These are phyloP conservation scores for Coreoperca whiteheadi DNA, from an alignment of 2,113 vertebrate species.

Conservation along the genomic window DNA sequence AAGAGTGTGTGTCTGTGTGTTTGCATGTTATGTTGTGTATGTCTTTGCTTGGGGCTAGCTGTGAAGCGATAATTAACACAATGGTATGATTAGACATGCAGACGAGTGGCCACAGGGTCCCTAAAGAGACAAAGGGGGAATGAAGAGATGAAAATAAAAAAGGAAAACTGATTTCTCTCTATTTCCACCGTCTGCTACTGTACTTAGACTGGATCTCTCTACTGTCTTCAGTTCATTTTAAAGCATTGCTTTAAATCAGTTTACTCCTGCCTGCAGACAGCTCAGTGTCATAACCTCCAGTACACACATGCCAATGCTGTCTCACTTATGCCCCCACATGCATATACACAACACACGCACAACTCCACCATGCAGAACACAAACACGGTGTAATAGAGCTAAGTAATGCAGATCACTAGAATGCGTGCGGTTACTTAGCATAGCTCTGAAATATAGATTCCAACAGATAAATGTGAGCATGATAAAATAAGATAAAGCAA, in stretches of 20 bases:
- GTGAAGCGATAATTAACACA: slow-evolving; percentile 78
- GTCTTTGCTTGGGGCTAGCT: slow-evolving; percentile 59
- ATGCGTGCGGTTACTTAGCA: background rate
- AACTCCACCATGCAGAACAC: slow-evolving; percentile 29
- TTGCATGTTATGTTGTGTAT: slow-evolving; percentile 42
- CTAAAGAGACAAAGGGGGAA: slow-evolving; percentile 56
- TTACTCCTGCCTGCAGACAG: slow-evolving; percentile 52
- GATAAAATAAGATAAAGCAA: slow-evolving; percentile 19
- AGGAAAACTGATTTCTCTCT: slow-evolving; percentile 35
- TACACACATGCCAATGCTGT: slow-evolving; percentile 21
- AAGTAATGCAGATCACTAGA: slow-evolving; percentile 13
- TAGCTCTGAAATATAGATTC: background rate
- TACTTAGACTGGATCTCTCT: slow-evolving; percentile 45
- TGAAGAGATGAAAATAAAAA: slow-evolving; percentile 42
- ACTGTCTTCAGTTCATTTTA: slow-evolving; percentile 57
- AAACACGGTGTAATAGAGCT: slow-evolving; percentile 11
- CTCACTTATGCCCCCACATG: slow-evolving; percentile 3
- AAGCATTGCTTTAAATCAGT: slow-evolving; percentile 69
- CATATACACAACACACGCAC: slow-evolving; percentile 22
- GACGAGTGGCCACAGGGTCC: slow-evolving; percentile 71
- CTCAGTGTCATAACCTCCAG: slow-evolving; percentile 54
- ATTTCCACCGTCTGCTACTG: slow-evolving; percentile 44
- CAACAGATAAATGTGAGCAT: background rate
- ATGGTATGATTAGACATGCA: slow-evolving; percentile 76
- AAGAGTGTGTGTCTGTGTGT: slow-evolving; percentile 4